Evolutionary conservation across 2,113 vertebrate species (phyloP).

Genomic region (Probosciger aterrimus): DNA sequence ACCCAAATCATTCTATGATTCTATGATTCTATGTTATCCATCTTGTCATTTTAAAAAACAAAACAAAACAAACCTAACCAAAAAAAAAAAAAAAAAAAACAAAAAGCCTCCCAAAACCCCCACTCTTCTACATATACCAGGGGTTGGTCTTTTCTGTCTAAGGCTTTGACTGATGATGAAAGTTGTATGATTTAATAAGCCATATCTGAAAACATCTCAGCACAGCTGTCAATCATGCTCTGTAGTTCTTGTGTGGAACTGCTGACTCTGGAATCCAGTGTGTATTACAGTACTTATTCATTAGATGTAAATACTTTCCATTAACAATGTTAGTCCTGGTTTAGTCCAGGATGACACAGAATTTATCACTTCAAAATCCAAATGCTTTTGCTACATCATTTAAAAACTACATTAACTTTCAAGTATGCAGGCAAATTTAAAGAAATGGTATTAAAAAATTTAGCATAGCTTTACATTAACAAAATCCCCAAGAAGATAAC

Average conservation of each 20-base stretch:
- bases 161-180: neutral
- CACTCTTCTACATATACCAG: neutral
- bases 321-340: neutral
- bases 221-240: neutral
- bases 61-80: neutral
- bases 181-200: neutral
- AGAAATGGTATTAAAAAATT: neutral
- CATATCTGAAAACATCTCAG: neutral
- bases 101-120: neutral
- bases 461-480: neutral
- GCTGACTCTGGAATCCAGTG: neutral
- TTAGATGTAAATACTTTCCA: neutral
- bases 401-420: neutral
- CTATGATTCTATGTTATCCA: neutral
- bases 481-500: neutral
- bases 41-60: neutral
- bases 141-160: neutral
- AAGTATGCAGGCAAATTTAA: neutral
- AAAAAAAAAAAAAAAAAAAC: neutral
- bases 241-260: neutral
- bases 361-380: neutral
- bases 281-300: neutral
- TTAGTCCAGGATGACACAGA: neutral
- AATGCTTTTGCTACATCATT: neutral
- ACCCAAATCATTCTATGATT: neutral